Percentiles rank a stretch among this genome's conserved stretches.
phyloP scores from a whole-genome alignment of 2,797 vertebrate genomes.

The Sciurus carolinensis region DNA sequence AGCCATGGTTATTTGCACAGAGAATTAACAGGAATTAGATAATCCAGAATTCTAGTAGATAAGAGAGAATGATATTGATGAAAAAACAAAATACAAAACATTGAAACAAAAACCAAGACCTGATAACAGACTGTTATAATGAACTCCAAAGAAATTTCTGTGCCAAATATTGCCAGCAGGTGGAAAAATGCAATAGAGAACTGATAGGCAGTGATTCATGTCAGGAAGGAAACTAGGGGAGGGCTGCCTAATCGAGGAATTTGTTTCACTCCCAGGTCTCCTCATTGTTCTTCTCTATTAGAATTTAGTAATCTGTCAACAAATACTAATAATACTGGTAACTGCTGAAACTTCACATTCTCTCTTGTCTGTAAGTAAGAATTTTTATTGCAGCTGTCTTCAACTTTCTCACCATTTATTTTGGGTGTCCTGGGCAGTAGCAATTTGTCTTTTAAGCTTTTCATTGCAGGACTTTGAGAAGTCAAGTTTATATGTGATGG shows the following conservation, averaged over 20 bases:
- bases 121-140: background rate
- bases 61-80: slow-evolving; percentile 3
- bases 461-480: too few species aligned
- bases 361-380: too few species aligned
- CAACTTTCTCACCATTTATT: too few species aligned
- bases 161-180: background rate
- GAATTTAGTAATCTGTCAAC: background rate
- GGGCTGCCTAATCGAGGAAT: background rate
- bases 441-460: too few species aligned
- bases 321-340: too few species aligned
- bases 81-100: background rate
- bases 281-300: background rate
- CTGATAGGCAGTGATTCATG: background rate
- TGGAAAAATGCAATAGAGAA: background rate
- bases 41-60: background rate
- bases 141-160: background rate
- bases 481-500: too few species aligned
- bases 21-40: slow-evolving; percentile 24
- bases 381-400: too few species aligned
- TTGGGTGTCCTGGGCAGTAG: too few species aligned
- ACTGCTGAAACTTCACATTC: too few species aligned
- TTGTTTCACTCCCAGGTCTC: background rate
- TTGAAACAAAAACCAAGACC: background rate
- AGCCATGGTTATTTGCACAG: background rate
- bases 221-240: background rate